phyloP scores from a whole-genome alignment of 2,113 vertebrate species.

The Siphamia tubifer region DNA sequence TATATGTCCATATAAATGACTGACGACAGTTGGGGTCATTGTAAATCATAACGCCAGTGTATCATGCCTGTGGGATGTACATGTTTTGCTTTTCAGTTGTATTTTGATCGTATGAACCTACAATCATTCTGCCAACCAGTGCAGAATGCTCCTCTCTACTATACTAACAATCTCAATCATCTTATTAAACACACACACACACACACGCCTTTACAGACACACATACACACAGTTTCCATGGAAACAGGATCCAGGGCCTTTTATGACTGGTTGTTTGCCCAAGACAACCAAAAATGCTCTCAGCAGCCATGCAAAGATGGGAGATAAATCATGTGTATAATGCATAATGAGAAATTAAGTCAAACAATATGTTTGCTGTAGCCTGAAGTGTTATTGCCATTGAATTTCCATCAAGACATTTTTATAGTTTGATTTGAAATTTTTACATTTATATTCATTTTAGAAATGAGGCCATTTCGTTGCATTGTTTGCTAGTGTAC shows the following conservation, averaged over 20 bases:
- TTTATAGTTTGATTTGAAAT: no score
- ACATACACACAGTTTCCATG: conserved; percentile 78
- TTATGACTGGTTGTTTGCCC: conserved; percentile 73
- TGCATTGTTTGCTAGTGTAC: not conserved
- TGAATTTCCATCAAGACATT: not conserved
- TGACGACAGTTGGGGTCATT: not conserved
- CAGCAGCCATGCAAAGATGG: conserved; percentile 55
- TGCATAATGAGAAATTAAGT: conserved; percentile 27
- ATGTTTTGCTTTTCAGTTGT: conserved; percentile 9
- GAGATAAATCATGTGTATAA: conserved; percentile 50
- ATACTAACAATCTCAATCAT: conserved; percentile 64
- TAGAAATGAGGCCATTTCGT: not conserved
- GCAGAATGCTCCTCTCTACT: conserved; percentile 44
- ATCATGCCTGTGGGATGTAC: conserved; percentile 5
- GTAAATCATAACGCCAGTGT: not conserved
- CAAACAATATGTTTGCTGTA: conserved; percentile 15
- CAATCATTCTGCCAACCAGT: conserved; percentile 50
- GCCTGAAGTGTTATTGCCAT: not conserved
- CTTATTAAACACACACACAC: conserved; percentile 59
- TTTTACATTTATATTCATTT: no score
- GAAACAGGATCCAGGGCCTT: conserved; percentile 76
- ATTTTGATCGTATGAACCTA: conserved; percentile 14
- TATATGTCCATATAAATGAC: not conserved
- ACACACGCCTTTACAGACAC: conserved; percentile 19
- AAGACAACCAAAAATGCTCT: conserved; percentile 69